A percentile compares a stretch with the other conserved stretches of the same genome.
These are phyloP conservation scores for Suncus etruscus DNA, from an alignment of 2,113 vertebrate species.

Conservation along the genomic window DNA sequence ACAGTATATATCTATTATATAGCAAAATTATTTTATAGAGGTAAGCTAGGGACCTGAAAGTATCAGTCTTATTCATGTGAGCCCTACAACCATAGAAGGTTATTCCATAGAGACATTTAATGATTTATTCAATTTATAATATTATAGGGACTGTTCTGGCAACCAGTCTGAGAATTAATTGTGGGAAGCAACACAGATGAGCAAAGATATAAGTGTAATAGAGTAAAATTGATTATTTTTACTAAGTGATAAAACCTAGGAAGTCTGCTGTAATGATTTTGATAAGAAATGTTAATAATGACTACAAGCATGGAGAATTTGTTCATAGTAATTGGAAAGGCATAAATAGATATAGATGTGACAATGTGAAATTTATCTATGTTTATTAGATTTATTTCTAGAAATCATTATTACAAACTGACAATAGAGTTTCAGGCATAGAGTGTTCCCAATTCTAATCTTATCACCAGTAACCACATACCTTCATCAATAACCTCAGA, in stretches of 20 bases:
- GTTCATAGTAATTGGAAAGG: neutral
- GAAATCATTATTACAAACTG: too few relatives aligned
- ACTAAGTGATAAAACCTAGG: neutral
- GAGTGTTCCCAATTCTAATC: too few relatives aligned
- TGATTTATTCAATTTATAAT: neutral
- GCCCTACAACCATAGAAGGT: neutral
- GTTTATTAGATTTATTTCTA: too few relatives aligned
- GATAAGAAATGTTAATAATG: neutral
- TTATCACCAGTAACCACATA: too few relatives aligned
- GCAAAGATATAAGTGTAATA: neutral
- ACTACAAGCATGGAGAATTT: neutral
- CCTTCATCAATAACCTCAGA: too few relatives aligned
- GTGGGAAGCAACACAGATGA: neutral
- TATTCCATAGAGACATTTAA: neutral
- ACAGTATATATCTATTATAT: neutral
- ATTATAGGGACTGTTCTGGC: neutral
- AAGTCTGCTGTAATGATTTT: neutral
- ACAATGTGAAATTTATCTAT: too few relatives aligned
- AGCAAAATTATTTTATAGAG: neutral
- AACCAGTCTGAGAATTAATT: neutral
- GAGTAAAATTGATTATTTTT: neutral
- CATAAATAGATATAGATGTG: neutral
- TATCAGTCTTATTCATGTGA: neutral
- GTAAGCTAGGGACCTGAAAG: neutral
- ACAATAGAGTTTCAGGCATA: too few relatives aligned